phyloP scores from a whole-genome alignment of 2,113 vertebrate species.

The Pteropus alecto region DNA sequence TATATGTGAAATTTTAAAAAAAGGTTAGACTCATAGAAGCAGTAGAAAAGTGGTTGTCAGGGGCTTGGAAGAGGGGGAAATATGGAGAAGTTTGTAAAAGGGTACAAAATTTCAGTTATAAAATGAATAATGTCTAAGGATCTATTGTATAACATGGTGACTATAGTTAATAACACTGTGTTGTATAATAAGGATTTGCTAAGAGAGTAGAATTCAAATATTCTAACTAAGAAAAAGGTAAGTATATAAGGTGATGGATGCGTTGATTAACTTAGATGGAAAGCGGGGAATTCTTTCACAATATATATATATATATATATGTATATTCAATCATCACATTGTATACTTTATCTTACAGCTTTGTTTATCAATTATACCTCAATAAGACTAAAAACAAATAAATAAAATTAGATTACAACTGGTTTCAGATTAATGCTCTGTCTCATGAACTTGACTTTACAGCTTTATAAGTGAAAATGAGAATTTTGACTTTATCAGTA shows the following conservation, averaged over 20 bases:
- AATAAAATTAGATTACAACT: not conserved
- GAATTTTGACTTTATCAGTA: not conserved
- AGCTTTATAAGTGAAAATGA: not conserved
- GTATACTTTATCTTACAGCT: not conserved
- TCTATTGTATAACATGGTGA: not conserved
- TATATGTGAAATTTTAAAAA: not conserved
- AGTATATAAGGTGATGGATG: not conserved
- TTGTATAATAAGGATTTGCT: not conserved
- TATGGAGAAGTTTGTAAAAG: not conserved
- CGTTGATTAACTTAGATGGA: not conserved
- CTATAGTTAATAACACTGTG: not conserved
- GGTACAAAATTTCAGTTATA: not conserved
- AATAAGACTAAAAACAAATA: not conserved
- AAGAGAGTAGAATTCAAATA: not conserved
- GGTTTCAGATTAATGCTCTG: not conserved
- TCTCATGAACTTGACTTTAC: not conserved
- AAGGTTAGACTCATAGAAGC: not conserved
- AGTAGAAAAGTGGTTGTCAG: not conserved
- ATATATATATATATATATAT: not conserved
- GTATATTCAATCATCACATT: not conserved
- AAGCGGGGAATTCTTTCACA: not conserved
- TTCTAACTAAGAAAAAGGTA: not conserved
- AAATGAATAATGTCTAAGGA: not conserved
- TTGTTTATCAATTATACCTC: not conserved
- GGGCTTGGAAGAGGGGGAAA: not conserved